Evolutionary conservation across 2,113 vertebrate genomes (phyloP).

Genomic region (Parus major): DNA sequence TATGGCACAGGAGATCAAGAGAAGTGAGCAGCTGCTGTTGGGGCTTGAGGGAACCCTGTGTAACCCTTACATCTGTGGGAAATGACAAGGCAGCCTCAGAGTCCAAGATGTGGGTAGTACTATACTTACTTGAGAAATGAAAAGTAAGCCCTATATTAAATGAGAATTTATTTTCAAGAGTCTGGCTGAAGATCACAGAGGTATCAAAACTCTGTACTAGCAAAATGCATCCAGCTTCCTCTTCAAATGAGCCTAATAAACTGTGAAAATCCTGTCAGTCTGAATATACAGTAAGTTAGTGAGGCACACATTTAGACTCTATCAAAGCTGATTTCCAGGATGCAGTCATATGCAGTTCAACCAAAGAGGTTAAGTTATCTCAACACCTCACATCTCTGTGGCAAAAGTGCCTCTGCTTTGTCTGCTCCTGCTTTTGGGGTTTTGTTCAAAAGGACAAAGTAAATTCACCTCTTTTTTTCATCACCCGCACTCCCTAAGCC

Average conservation of each 20-base stretch:
- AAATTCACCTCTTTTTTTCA: not conserved
- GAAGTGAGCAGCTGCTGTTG: not conserved
- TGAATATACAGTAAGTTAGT: not conserved
- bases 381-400: not conserved
- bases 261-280: conserved; percentile 35
- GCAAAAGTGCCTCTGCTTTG: not conserved
- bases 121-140: not conserved
- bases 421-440: not conserved
- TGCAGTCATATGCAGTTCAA: not conserved
- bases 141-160: not conserved
- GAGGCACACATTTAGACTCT: not conserved
- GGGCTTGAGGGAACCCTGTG: not conserved
- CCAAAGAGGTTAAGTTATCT: not conserved
- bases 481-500: not conserved
- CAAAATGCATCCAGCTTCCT: conserved; percentile 27
- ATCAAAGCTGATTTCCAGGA: not conserved
- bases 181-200: not conserved
- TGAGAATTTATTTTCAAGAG: not conserved
- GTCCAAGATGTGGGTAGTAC: not conserved
- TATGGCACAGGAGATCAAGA: not conserved
- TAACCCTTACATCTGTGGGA: not conserved
- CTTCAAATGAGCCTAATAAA: conserved; percentile 31
- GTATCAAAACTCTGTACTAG: not conserved
- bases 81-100: not conserved
- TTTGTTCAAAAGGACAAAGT: not conserved